Evolutionary conservation across 1,140 invertebrate species (phyloP), one percentile per base, ranked within the genome.

Genomic region (Formica exsecta): DNA sequence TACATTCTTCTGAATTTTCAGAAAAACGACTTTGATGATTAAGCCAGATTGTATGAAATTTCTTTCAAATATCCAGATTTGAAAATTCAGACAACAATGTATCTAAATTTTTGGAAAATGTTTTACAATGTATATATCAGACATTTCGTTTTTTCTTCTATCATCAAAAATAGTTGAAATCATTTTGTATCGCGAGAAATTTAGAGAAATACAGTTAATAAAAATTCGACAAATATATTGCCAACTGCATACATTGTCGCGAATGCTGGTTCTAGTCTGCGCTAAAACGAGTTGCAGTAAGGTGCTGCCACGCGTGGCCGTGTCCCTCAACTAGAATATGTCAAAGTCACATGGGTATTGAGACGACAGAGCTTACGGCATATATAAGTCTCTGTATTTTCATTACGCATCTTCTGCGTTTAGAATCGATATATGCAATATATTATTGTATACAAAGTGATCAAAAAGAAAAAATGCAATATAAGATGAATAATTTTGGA

Each of bases 261-360:
- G 22, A 32, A 64, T 25, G 22, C 9, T 68, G 76, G 76, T 79
- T 79, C 44, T 54, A 25, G 32, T 79, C 76, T 38, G 29, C 11
- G 62, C 64, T 80, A 68, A 80, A 80, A n/a, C 13, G 32, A 22
- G 13, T 25, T 29, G 44, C 8, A 54, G 48, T 51, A 80, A 66
- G 13, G 76, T 80, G 76, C 76, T 80, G 76, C 76, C 76, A 25
- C 64, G 32, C 16, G 76, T 25, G 48, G 76, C 7, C 36, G 44
- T 41, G 36, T 68, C 22, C 7, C 32, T 19, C 48, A 68, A 80
- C 64, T 36, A 68, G 64, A 80, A 57, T 68, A 68, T 68, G 64
- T 80, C 64, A 57, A 57, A 80, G 76, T 68, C 64, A 80, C 51
- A 5, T 80, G 48, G 38, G 64, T 65, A 41, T 3, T 61, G n/a